These are phyloP conservation scores for Calliphora vicina DNA, from an alignment of 1,140 invertebrate genomes.

Conservation along the genomic window DNA sequence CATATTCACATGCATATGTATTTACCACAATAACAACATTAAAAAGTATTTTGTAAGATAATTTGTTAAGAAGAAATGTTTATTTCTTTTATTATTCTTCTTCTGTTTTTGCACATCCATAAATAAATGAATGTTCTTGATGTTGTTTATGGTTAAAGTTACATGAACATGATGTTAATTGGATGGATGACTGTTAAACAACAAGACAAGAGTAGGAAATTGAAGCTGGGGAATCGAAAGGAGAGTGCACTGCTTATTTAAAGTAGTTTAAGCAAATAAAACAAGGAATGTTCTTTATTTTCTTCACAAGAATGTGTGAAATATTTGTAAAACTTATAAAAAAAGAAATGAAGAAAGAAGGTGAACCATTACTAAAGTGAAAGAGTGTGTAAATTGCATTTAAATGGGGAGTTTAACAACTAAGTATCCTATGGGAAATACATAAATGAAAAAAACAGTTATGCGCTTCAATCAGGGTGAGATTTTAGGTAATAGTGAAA, in stretches of 20 bases:
- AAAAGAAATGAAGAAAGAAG: neutral
- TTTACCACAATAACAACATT: no score
- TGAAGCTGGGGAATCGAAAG: no score
- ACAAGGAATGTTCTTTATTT: neutral
- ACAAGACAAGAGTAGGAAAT: no score
- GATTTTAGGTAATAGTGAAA: no score
- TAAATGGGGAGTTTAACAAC: neutral
- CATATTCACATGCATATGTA: no score
- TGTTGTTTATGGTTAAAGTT: slow-evolving; percentile 1
- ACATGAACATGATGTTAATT: slow-evolving; percentile 16
- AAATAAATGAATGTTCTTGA: neutral
- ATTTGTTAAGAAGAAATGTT: slow-evolving; percentile 1
- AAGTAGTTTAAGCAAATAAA: no score
- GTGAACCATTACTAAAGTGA: neutral
- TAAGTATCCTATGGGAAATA: no score
- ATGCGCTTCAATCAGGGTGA: no score
- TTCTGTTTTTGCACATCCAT: neutral
- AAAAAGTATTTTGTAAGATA: neutral
- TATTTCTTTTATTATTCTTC: neutral
- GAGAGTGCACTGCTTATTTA: no score
- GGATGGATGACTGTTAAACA: neutral
- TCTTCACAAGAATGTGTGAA: neutral
- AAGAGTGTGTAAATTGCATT: neutral
- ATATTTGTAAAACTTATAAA: neutral
- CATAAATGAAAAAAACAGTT: no score